phyloP scores from a whole-genome alignment of 2,888 invertebrate genomes.

The Rhimphoctona megacephalus region DNA sequence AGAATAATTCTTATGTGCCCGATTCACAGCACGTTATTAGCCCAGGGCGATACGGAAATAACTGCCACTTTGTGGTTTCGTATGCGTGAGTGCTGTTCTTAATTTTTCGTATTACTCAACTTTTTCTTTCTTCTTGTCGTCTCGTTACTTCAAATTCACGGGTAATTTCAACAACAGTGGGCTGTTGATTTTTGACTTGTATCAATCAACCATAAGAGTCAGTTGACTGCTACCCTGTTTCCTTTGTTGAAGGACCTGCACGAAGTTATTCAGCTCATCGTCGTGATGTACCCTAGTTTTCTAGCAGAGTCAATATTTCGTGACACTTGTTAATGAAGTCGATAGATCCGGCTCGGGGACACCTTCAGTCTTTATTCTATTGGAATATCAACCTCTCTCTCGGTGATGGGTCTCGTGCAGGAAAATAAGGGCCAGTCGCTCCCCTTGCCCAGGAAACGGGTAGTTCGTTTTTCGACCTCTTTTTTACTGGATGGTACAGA shows the following conservation, averaged over 20 bases:
- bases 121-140: constrained; percentile 22
- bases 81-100: constrained; percentile 48
- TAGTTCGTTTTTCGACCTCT: constrained; percentile 25
- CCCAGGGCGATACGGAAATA: constrained; percentile 41
- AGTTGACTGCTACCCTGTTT: not conserved
- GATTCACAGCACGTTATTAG: constrained; percentile 63
- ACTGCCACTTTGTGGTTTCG: constrained; percentile 36
- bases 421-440: constrained; percentile 29
- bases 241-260: constrained; percentile 3
- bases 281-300: constrained; percentile 77
- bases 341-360: constrained; percentile 71
- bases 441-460: constrained; percentile 27
- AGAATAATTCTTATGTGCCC: constrained; percentile 11
- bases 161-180: not conserved
- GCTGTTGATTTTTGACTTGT: not conserved
- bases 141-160: not conserved
- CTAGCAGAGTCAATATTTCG: constrained; percentile 82
- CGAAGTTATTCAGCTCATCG: constrained; percentile 19
- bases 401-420: constrained; percentile 49
- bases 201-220: not conserved
- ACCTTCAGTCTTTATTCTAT: constrained; percentile 64
- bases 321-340: constrained; percentile 82
- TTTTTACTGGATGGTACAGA: constrained; percentile 39
- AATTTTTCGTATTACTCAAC: constrained; percentile 24
- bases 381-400: constrained; percentile 74